A percentile compares a stretch with the other conserved stretches of the same genome.
These are phyloP conservation scores for Smittia sp. DNA, from an alignment of 2,888 invertebrate genomes.

Conservation along the genomic window DNA sequence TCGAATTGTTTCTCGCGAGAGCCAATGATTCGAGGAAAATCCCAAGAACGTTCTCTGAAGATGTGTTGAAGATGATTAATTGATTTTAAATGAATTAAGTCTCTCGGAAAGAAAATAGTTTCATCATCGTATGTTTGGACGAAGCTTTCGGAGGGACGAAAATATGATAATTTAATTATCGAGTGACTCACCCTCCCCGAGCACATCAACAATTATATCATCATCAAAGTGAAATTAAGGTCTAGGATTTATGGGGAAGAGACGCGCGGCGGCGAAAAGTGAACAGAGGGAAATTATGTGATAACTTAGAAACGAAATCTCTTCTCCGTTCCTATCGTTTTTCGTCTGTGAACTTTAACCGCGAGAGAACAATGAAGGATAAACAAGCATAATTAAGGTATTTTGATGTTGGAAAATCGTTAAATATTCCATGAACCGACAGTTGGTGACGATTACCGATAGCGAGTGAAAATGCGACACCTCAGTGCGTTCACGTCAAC, in stretches of 20 bases:
- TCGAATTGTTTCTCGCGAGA: neutral
- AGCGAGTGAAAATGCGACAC: too few relatives aligned
- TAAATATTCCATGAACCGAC: too few relatives aligned
- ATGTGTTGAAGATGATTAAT: constrained; percentile 39
- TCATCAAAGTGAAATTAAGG: neutral
- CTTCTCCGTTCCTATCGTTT: neutral
- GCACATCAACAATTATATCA: neutral
- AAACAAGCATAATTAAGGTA: neutral
- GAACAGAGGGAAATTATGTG: neutral
- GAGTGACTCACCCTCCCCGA: neutral
- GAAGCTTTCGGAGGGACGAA: neutral
- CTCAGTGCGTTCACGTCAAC: too few relatives aligned
- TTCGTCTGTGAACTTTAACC: neutral
- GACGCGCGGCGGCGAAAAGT: neutral
- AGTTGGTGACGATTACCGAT: too few relatives aligned
- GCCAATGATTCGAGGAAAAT: constrained; percentile 10
- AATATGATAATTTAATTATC: constrained; percentile 16
- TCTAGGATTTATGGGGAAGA: neutral
- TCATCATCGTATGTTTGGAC: neutral
- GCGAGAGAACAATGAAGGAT: neutral
- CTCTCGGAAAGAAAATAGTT: neutral
- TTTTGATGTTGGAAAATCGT: too few relatives aligned
- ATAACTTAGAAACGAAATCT: neutral
- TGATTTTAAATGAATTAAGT: constrained; percentile 37
- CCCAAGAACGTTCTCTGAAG: constrained; percentile 12